Evolutionary conservation across 2,888 invertebrate genomes (phyloP).

Genomic region (Nephrocerus scutellatus): DNA sequence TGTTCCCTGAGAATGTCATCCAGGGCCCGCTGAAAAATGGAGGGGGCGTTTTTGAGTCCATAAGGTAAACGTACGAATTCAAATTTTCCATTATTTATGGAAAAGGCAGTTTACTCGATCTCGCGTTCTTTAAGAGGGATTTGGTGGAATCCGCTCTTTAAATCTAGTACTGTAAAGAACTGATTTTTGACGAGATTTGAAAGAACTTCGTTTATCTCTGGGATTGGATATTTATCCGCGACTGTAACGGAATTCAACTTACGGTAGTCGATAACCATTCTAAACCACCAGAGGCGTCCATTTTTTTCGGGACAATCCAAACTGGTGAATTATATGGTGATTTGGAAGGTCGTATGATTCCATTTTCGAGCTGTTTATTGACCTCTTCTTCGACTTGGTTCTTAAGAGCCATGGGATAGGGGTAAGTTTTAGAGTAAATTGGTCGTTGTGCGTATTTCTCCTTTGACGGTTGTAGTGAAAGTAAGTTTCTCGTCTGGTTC

Average conservation of each 20-base stretch:
- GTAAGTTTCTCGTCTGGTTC: no score
- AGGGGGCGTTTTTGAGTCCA: conserved; percentile 15
- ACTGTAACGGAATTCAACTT: conserved; percentile 11
- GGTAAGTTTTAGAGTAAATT: no score
- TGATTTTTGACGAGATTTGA: conserved; percentile 2
- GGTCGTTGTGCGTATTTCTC: no score
- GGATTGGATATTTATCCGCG: no score
- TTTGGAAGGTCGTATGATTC: conserved; percentile 9
- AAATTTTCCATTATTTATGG: conserved; percentile 16
- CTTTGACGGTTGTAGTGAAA: no score
- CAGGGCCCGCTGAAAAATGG: conserved; percentile 15
- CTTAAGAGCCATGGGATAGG: no score
- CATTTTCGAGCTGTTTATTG: conserved; percentile 1
- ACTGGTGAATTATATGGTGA: conserved; percentile 9
- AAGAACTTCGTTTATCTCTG: conserved; percentile 10
- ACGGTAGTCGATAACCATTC: conserved; percentile 12
- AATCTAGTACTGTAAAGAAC: conserved; percentile 8
- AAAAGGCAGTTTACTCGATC: conserved; percentile 16
- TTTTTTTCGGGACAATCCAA: conserved; percentile 9
- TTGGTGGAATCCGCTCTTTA: conserved; percentile 16
- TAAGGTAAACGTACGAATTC: conserved; percentile 15
- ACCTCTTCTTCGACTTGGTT: no score
- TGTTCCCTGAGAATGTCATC: conserved; percentile 13
- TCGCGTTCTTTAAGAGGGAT: conserved; percentile 12
- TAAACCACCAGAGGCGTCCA: conserved; percentile 4